Conservation (phyloP, 2,797 vertebrate genomes). For the Parambassis ranga region DNA sequence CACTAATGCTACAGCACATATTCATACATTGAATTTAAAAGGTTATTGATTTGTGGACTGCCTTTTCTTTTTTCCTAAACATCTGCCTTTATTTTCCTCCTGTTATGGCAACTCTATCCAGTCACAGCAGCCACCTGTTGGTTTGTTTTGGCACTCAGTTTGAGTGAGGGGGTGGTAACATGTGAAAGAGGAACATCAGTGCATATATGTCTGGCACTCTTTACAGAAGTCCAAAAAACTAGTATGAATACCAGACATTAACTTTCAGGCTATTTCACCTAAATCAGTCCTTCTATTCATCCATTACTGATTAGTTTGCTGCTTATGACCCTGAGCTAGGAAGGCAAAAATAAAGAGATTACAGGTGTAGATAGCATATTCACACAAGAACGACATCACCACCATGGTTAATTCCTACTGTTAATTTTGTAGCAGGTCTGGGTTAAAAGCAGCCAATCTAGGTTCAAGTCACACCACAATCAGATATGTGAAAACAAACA, state of each 20-base stretch:
- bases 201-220: not conserved
- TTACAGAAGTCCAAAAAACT: not conserved
- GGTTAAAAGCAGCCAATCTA: conserved; percentile 2
- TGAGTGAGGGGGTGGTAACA: not conserved
- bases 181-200: not conserved
- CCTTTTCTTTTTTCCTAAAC: not conserved
- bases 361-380: conserved; percentile 13
- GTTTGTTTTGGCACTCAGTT: not conserved
- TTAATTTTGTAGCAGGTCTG: conserved; percentile 7
- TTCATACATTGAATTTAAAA: too few species aligned
- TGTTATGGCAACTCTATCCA: not conserved
- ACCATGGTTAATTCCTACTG: not conserved
- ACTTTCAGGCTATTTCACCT: not conserved
- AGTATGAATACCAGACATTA: not conserved
- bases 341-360: conserved; percentile 19
- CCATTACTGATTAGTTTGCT: conserved; percentile 35
- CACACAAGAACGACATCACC: not conserved
- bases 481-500: not conserved
- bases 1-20: not conserved
- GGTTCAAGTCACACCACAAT: conserved; percentile 18
- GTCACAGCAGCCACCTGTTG: not conserved
- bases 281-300: conserved; percentile 13
- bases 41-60: too few species aligned
- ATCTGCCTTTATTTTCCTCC: not conserved
- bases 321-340: not conserved